Evolutionary conservation across 2,113 vertebrate genomes (phyloP).

Genomic region (Atractosteus spatula): DNA sequence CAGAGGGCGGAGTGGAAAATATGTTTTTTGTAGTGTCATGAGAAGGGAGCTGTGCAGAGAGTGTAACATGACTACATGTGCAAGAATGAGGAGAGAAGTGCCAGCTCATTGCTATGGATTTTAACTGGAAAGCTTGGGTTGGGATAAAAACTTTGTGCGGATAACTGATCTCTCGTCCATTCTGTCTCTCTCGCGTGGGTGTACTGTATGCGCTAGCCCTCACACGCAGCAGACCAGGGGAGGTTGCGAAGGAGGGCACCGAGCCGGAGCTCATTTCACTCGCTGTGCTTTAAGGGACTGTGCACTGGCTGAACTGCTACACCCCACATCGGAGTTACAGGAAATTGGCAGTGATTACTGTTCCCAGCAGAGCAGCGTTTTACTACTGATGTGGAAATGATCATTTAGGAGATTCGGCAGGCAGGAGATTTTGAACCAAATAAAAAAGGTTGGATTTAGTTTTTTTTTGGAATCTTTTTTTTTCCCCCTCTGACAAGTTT

Average conservation of each 20-base stretch:
- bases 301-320: conserved; percentile 8
- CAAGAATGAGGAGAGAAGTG: background rate
- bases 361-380: background rate
- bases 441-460: conserved; percentile 2
- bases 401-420: background rate
- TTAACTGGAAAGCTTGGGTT: background rate
- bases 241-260: background rate
- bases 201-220: background rate
- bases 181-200: too few species aligned
- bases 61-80: conserved; percentile 14
- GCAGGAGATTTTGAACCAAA: background rate
- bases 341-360: conserved; percentile 1
- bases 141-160: background rate
- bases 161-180: background rate
- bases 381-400: background rate
- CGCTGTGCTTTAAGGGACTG: conserved; percentile 18
- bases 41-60: background rate
- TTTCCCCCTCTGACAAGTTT: background rate
- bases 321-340: background rate
- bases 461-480: background rate
- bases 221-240: background rate
- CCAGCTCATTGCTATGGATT: conserved; percentile 8
- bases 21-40: conserved; percentile 5
- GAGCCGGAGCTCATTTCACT: conserved; percentile 8
- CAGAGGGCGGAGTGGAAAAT: background rate